These are phyloP conservation scores for Caenorhabditis uteleia DNA, from an alignment of 2,888 invertebrate genomes.

Conservation along the genomic window DNA sequence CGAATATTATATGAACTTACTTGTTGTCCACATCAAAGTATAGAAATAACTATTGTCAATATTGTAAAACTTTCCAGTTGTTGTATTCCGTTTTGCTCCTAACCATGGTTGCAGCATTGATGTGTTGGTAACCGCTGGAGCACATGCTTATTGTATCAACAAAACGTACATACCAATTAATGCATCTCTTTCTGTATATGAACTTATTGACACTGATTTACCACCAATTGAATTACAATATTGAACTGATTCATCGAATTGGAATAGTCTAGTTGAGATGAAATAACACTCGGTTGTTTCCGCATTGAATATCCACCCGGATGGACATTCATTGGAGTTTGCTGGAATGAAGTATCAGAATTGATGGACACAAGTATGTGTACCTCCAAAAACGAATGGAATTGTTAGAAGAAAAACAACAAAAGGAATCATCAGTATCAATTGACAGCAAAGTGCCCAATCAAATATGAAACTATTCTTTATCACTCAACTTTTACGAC, in stretches of 20 bases:
- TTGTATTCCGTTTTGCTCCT: conserved; percentile 14
- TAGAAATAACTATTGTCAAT: conserved; percentile 20
- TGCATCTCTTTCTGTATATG: conserved; percentile 10
- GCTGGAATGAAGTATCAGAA: conserved; percentile 4
- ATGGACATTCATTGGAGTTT: conserved; percentile 19
- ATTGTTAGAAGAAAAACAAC: no score
- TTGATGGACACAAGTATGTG: no score
- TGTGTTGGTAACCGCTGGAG: conserved; percentile 14
- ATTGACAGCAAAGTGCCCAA: no score
- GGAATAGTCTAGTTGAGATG: conserved; percentile 11
- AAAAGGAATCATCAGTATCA: no score
- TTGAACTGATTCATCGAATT: conserved; percentile 18
- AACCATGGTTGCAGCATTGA: conserved; percentile 19
- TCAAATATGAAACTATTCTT: no score
- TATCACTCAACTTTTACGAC: no score
- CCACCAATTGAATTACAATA: conserved; percentile 23
- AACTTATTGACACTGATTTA: conserved; percentile 7
- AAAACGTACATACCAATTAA: conserved; percentile 1
- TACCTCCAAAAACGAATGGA: no score
- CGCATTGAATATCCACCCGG: conserved; percentile 16
- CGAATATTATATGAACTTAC: no score
- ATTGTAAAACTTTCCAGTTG: conserved; percentile 20
- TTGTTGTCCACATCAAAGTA: conserved; percentile 19
- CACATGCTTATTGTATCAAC: background rate
- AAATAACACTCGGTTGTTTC: conserved; percentile 10